Base-by-base conservation (phyloP, 2,797 vertebrate species). In the Alfaro cultratus region DNA sequence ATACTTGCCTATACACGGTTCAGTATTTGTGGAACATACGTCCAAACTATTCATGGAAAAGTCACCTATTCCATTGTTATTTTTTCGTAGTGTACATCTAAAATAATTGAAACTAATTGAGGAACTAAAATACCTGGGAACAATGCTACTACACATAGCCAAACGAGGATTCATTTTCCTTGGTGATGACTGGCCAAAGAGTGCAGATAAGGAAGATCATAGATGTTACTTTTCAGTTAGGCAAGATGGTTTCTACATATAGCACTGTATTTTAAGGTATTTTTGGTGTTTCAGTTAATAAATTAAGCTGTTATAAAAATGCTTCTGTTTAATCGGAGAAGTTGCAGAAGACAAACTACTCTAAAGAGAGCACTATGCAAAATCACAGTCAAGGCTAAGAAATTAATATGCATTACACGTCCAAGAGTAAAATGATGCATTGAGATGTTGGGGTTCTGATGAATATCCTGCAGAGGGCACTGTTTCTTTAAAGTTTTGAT, bases 401-500 rank as follows among this genome's bases (percentile, higher is more conserved):
- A n/a, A 70, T 26, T 26, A 41, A 39, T 36, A 70, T 43, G 39
- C 29, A 43, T n/a, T 26, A 43, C 39, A 70, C 39, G n/a, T 43
- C 67, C 21, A 13, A 70, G 23, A 70, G 10, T n/a, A 70, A 70
- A 70, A 70, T 7, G 8, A n/a, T 43, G 11, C 5, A n/a, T 71
- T n/a, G 5, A 3, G 4, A 11, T 76, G 67, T 49, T 91, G 89
- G 72, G 90, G 77, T 91, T 83, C 29, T 73, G 39, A 43, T 46
- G 57, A 82, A 72, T 39, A 3, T 46, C 81, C 93, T 79, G 79
- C 80, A 94, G 94, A 91, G 94, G 93, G 92, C 92, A 62, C 76
- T 75, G 53, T 92, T 87, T 77, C 34, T 78, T 74, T 23, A 77
- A 46, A 3, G 21, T 79, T 26, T 60, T 11, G 68, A 39, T 36